phyloP scores from a whole-genome alignment of 2,113 vertebrate genomes.

The Pygoscelis antarcticus region DNA sequence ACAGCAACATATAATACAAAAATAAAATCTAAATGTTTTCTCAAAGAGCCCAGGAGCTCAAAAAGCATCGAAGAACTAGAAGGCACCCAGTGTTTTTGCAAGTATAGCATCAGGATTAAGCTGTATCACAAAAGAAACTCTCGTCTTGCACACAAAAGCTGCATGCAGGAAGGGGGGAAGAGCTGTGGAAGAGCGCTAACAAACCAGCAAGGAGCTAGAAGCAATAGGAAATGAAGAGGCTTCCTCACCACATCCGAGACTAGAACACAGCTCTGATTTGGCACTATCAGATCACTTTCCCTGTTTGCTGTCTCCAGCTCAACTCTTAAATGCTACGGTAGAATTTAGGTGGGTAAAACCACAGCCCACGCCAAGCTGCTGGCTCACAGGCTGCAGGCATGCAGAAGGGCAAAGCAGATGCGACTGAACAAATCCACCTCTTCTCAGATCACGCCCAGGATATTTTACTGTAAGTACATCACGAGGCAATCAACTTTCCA shows the following conservation, averaged over 20 bases:
- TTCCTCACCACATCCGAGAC: not conserved
- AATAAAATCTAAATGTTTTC: not conserved
- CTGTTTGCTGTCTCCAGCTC: not conserved
- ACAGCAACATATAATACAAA: not conserved
- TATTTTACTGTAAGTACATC: not conserved
- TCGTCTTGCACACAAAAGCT: not conserved
- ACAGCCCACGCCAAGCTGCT: not conserved
- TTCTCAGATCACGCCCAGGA: not conserved
- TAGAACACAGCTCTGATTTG: not conserved
- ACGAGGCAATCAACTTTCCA: not conserved
- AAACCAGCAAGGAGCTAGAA: not conserved
- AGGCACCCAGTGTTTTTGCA: not conserved
- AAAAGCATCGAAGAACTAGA: rapidly evolving
- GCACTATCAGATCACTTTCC: not conserved
- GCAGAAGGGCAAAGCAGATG: not conserved
- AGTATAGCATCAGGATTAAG: not conserved
- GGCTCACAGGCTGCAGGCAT: not conserved
- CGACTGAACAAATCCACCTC: rapidly evolving
- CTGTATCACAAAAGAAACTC: not conserved
- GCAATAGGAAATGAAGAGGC: not conserved
- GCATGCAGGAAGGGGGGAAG: not conserved
- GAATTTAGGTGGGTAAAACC: not conserved
- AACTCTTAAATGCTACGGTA: not conserved
- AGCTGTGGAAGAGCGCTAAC: not conserved
- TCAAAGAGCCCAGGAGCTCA: not conserved